A percentile compares a stretch with the other conserved stretches of the same genome.
Conservation (phyloP, 2,888 invertebrate species). For the Drosophila incognita region DNA sequence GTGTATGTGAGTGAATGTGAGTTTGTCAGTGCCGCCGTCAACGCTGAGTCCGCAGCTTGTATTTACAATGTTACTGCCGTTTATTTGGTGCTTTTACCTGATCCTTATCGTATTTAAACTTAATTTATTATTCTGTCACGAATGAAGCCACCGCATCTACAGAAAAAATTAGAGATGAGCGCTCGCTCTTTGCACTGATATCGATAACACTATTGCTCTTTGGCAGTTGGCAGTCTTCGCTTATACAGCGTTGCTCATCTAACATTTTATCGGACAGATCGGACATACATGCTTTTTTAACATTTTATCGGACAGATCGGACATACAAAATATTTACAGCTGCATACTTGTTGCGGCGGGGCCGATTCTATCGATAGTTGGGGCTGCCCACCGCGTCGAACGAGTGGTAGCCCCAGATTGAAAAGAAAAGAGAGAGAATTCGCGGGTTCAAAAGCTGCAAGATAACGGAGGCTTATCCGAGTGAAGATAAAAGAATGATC, state of each 20-base stretch:
- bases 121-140: slow-evolving; percentile 28
- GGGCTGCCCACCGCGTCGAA: no score
- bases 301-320: not conserved
- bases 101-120: slow-evolving; percentile 17
- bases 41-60: slow-evolving; percentile 5
- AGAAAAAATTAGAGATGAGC: slow-evolving; percentile 52
- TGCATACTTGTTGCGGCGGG: not conserved
- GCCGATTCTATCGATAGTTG: no score
- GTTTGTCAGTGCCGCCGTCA: slow-evolving; percentile 18
- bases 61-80: slow-evolving; percentile 11
- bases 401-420: no score
- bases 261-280: not conserved
- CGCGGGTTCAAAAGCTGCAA: no score
- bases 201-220: not conserved
- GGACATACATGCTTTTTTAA: not conserved
- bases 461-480: no score
- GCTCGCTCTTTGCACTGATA: not conserved
- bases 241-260: no score
- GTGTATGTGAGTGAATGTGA: slow-evolving; percentile 8
- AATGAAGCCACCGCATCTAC: slow-evolving; percentile 52
- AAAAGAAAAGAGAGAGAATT: no score
- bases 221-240: not conserved
- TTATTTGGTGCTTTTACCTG: slow-evolving; percentile 46
- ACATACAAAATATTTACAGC: no score
- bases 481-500: no score